phyloP scores from a whole-genome alignment of 2,888 invertebrate species.

The Morpho deidamia region DNA sequence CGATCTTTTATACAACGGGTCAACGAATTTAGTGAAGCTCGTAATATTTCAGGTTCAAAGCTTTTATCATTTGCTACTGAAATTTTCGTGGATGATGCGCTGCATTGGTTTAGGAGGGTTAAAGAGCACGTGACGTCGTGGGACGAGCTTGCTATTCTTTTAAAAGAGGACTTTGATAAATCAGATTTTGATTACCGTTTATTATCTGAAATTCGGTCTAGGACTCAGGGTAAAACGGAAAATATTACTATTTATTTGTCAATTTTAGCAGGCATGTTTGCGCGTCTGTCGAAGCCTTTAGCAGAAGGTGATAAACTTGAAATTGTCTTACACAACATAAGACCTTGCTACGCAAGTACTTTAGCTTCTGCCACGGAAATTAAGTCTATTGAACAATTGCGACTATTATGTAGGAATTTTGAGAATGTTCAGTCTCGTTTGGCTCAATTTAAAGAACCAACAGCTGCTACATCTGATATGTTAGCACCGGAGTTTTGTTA shows the following conservation, averaged over 20 bases:
- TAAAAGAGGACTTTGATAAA: slow-evolving; percentile 6
- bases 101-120: slow-evolving; percentile 20
- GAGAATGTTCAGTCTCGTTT: slow-evolving; percentile 13
- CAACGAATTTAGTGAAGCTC: slow-evolving; percentile 8
- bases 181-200: not conserved
- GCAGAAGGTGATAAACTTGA: not conserved
- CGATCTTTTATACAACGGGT: slow-evolving; percentile 13
- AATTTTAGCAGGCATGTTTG: slow-evolving; percentile 15
- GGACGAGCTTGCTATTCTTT: slow-evolving; percentile 3
- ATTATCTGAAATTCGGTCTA: slow-evolving; percentile 14
- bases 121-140: slow-evolving; percentile 7
- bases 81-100: slow-evolving; percentile 16
- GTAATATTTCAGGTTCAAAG: slow-evolving; percentile 8
- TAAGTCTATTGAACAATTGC: slow-evolving; percentile 10
- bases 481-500: slow-evolving; percentile 20
- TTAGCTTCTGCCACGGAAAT: too few relatives aligned
- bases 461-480: slow-evolving; percentile 3
- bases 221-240: slow-evolving; percentile 19
- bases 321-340: slow-evolving; percentile 17
- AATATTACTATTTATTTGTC: slow-evolving; percentile 20
- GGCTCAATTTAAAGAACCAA: slow-evolving; percentile 13
- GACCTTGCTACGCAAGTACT: slow-evolving; percentile 24
- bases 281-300: not conserved
- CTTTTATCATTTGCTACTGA: slow-evolving; percentile 12
- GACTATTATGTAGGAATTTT: slow-evolving; percentile 15